phyloP scores from a whole-genome alignment of 2,888 invertebrate species.

The Oligia latruncula region DNA sequence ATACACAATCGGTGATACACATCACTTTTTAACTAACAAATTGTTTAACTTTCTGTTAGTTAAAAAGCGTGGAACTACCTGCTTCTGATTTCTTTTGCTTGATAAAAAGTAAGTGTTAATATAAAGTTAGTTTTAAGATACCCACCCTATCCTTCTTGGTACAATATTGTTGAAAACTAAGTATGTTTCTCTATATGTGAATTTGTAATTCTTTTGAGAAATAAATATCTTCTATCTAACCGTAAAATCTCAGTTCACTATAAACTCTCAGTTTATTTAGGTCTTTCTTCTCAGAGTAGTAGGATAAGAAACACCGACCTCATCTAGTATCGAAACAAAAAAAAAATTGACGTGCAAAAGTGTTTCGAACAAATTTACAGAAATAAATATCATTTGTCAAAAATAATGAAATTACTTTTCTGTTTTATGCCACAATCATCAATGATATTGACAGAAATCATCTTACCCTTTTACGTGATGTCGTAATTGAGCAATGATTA shows the following conservation, averaged over 20 bases:
- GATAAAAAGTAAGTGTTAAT: too few species aligned
- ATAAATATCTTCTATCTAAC: too few species aligned
- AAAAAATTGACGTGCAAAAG: not conserved
- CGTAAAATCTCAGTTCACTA: too few species aligned
- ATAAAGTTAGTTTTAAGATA: too few species aligned
- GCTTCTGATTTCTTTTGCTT: too few species aligned
- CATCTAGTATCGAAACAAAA: not conserved
- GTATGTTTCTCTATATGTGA: too few species aligned
- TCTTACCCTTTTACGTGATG: not conserved
- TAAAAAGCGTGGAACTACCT: too few species aligned
- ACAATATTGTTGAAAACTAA: too few species aligned
- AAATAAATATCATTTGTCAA: not conserved
- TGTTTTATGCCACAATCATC: not conserved
- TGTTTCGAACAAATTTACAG: not conserved
- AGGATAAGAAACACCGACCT: not conserved
- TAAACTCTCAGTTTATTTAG: not conserved
- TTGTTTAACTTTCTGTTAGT: conserved; percentile 11
- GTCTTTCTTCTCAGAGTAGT: not conserved
- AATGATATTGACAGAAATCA: not conserved
- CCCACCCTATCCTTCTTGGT: too few species aligned
- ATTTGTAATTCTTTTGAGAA: too few species aligned
- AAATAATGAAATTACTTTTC: too few species aligned
- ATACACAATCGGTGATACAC: conserved; percentile 58
- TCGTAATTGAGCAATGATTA: not conserved
- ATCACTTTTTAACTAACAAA: conserved; percentile 57